phyloP scores from a whole-genome alignment of 2,797 vertebrate species.

The Poeciliopsis turneri region DNA sequence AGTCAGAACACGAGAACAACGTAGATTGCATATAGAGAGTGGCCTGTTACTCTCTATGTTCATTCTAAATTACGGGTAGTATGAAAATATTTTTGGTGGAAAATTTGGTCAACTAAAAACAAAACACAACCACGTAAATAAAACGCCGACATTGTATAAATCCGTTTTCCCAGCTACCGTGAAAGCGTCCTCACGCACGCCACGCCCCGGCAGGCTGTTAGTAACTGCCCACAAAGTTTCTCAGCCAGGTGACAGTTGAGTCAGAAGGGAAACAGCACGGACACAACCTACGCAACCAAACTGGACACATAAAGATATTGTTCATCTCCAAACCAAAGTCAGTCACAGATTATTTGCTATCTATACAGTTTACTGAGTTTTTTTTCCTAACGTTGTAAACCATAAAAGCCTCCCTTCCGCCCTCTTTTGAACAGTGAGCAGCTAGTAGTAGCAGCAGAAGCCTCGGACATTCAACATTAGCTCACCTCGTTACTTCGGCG shows the following conservation, averaged over 20 bases:
- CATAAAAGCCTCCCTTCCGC: constrained; percentile 4
- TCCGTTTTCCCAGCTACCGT: background rate
- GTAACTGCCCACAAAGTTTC: constrained; percentile 65
- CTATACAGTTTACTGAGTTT: background rate
- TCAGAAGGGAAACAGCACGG: constrained; percentile 15
- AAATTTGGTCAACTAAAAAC: background rate
- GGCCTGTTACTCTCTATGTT: background rate
- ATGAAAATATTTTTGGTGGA: background rate
- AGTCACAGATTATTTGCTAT: too few species aligned
- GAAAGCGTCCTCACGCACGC: constrained; percentile 10
- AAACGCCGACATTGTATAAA: background rate
- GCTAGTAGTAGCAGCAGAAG: constrained; percentile 39
- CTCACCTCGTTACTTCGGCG: constrained; percentile 17
- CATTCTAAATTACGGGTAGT: background rate
- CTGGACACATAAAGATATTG: background rate
- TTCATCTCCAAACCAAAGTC: background rate
- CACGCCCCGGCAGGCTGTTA: constrained; percentile 32
- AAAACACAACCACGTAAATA: background rate
- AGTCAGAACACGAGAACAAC: background rate
- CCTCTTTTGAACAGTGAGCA: constrained; percentile 11
- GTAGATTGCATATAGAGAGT: background rate
- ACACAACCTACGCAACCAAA: background rate
- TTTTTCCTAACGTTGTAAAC: background rate
- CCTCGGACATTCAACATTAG: constrained; percentile 26
- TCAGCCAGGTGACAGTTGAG: constrained; percentile 73